Evolutionary conservation across 2,797 vertebrate species (phyloP).

Genomic region (Pogonophryne albipinna): DNA sequence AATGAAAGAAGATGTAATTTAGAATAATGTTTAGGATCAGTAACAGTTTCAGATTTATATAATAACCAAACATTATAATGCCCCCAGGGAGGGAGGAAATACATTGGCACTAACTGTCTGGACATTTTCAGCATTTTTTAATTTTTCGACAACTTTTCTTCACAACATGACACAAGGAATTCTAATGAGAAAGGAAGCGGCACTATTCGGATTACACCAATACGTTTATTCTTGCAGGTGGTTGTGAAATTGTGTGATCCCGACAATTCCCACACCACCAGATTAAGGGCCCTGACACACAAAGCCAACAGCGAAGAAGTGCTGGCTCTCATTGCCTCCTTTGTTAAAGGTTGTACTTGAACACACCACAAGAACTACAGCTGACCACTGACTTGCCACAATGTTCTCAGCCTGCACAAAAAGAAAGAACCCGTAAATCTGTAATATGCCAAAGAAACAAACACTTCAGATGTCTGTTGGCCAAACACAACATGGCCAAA

Average conservation of each 20-base stretch:
- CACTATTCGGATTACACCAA: constrained; percentile 63
- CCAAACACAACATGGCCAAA: background rate
- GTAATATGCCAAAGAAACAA: background rate
- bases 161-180: constrained; percentile 36
- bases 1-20: constrained; percentile 14
- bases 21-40: constrained; percentile 12
- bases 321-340: constrained; percentile 3
- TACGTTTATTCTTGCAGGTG: constrained; percentile 59
- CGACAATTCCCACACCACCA: constrained; percentile 53
- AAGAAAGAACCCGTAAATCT: background rate
- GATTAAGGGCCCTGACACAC: constrained; percentile 52
- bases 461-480: background rate
- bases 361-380: background rate
- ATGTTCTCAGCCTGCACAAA: background rate
- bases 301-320: constrained; percentile 34
- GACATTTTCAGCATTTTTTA: background rate
- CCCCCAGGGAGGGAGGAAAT: background rate
- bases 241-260: constrained; percentile 63
- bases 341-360: background rate
- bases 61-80: background rate
- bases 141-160: constrained; percentile 25
- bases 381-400: background rate
- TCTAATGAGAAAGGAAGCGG: constrained; percentile 48
- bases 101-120: background rate
- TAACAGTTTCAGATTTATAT: background rate